Evolutionary conservation across 2,888 invertebrate species (phyloP), one percentile per base, ranked within the genome.

Genomic region (Xestobium rufovillosum): DNA sequence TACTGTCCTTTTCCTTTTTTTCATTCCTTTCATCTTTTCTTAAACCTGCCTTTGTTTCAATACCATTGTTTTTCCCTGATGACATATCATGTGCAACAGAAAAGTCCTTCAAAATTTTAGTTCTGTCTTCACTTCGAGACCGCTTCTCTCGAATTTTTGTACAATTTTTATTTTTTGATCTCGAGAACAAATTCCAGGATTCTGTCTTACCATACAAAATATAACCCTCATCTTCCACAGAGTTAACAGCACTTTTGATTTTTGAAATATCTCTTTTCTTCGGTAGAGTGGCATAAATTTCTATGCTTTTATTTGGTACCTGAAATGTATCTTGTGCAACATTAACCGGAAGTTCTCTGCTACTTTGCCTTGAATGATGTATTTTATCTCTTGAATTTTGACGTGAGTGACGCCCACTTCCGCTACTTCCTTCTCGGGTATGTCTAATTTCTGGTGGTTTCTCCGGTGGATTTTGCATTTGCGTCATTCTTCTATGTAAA

Each of bases 241-340:
- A 72, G 55, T 80, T 80, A 3, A 78, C 74, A 1, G 68, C 67
- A 0, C 71, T 62, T 43, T 76, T 71, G 48, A 73, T 76, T 50
- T 83, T 80, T 1, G 80, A 62, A 0, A 73, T 73, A 27, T 79
- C 78, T 55, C 87, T 88, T 65, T 86, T 89, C 63, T 90, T 90
- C 1, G 91, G 91, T 16, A 91, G 63, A 0, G 91, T 91, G 0
- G 90, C 91, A 59, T 91, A 91, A 45, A 91, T 89, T 67, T 90
- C 90, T 39, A 90, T 90, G 47, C 75, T 87, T 55, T 80, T 80
- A 13, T 53, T 66, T 4, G 47, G 51, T 37, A 58, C 65, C 29
- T 42, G 43, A 3, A 49, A 31, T 28, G 53, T 53, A 46, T 62
- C 71, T 41, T 52, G 52, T 4, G 51, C 49, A 17, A 50, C 51